Evolutionary conservation across 2,888 invertebrate species (phyloP).

Genomic region (Tyria jacobaeae): DNA sequence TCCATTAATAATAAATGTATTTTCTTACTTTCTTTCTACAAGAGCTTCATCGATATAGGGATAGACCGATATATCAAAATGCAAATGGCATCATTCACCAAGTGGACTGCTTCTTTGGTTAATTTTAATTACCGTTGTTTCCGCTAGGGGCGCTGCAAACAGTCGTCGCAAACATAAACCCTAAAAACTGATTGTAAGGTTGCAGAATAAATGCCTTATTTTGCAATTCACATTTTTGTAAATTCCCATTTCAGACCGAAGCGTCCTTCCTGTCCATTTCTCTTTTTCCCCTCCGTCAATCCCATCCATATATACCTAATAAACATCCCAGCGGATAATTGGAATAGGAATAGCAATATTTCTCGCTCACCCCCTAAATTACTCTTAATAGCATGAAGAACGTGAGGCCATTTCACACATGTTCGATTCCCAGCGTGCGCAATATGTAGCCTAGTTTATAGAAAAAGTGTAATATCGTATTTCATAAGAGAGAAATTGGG

Average conservation of each 20-base stretch:
- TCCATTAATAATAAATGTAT: no score
- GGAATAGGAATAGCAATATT: conserved; percentile 20
- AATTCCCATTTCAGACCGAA: no score
- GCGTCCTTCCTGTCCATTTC: not conserved
- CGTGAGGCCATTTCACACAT: conserved; percentile 28
- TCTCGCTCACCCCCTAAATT: conserved; percentile 17
- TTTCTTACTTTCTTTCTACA: no score
- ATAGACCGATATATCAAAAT: not conserved
- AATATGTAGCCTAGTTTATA: conserved; percentile 27
- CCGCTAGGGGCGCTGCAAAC: not conserved
- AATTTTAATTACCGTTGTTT: not conserved
- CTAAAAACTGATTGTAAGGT: not conserved
- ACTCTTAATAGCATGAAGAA: conserved; percentile 24
- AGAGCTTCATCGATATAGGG: no score
- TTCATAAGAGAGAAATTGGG: conserved; percentile 16
- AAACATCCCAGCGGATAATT: conserved; percentile 16
- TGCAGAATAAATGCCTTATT: not conserved
- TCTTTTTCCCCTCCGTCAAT: not conserved
- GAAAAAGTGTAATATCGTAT: conserved; percentile 38
- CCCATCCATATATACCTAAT: conserved; percentile 5
- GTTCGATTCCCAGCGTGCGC: conserved; percentile 28
- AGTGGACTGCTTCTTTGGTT: not conserved
- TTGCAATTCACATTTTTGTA: not conserved
- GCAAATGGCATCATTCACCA: not conserved
- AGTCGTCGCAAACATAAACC: not conserved